Base-by-base conservation (phyloP, 2,113 vertebrate genomes). In the Ptyas mucosa region DNA sequence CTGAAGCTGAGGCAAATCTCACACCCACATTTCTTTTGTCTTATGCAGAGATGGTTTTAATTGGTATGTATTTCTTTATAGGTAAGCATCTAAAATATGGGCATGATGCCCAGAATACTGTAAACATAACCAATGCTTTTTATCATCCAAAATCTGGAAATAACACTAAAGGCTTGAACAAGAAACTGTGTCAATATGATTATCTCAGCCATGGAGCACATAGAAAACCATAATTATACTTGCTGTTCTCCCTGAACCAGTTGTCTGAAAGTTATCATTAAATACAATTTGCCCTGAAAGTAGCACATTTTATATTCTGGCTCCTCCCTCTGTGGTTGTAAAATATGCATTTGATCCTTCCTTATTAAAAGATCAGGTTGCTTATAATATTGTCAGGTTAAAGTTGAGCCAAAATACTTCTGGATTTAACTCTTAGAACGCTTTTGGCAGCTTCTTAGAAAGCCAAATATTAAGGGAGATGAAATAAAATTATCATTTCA, bases 91-190 rank as follows among this genome's bases (percentile, higher is more conserved):
- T 1, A 90, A 95, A 91, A 15, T 49, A 90, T 57, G 92, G 96
- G 93, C 52, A 24, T 39, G 39, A 49, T 81, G 96, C 95, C 96
- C 55, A 92, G 54, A 61, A 52, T 91, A 93, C 90, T 95, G 95
- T 94, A 94, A 96, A 93, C 53, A 95, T 89, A 94, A 92, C 92
- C 87, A 46, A 55, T 61, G 24, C 3, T 1, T 91, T 96, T 93
- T 92, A 91, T 55, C n/a, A 91, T 61, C 39, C 57, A 93, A 90
- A 39, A 86, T 93, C 91, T 96, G 92, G 85, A 96, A 95, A 92
- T 49, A 95, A 49, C 34, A 43, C 15, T 94, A 92, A 85, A 94
- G 75, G 46, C 90, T 96, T 97, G 95, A 93, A 75, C 95, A 64
- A 96, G 94, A 87, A 89, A 95, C 89, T 1, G 3, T 12, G 87